Conservation (phyloP, 2,797 vertebrate species). For the Rachycentron canadum region DNA sequence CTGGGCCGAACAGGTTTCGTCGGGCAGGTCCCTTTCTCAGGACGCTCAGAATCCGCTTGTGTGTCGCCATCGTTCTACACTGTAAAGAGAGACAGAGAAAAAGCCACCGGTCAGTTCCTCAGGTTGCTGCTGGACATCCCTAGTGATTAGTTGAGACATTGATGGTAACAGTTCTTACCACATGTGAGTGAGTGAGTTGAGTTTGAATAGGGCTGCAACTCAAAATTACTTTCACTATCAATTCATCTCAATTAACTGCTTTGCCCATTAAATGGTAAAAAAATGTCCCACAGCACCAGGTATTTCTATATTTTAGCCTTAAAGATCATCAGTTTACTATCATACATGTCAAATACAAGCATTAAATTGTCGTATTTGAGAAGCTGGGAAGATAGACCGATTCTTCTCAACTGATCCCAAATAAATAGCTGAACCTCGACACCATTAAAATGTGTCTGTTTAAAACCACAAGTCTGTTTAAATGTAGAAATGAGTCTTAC, state of each 20-base stretch:
- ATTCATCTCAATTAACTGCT: not conserved
- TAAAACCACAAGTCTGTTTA: too few relatives aligned
- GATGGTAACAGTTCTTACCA: not conserved
- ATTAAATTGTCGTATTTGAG: not conserved
- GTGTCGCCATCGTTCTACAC: conserved; percentile 82
- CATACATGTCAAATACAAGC: not conserved
- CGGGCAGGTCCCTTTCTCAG: conserved; percentile 77
- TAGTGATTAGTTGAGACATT: not conserved
- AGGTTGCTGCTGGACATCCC: not conserved
- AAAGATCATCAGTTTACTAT: not conserved
- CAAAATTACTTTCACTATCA: not conserved
- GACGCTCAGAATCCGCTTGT: conserved; percentile 55
- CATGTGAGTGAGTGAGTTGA: not conserved
- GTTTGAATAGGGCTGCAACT: not conserved
- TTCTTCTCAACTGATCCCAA: not conserved
- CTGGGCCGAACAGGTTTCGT: conserved; percentile 90
- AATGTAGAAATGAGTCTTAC: conserved; percentile 55
- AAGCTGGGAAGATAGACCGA: not conserved
- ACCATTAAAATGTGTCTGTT: not conserved
- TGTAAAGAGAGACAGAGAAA: conserved; percentile 38
- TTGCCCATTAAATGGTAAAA: not conserved
- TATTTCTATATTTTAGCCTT: not conserved
- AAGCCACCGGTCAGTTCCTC: conserved; percentile 9
- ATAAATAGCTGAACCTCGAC: not conserved
- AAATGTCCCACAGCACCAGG: not conserved